These are phyloP conservation scores for Busseola fusca DNA, from an alignment of 2,888 invertebrate genomes.

Conservation along the genomic window DNA sequence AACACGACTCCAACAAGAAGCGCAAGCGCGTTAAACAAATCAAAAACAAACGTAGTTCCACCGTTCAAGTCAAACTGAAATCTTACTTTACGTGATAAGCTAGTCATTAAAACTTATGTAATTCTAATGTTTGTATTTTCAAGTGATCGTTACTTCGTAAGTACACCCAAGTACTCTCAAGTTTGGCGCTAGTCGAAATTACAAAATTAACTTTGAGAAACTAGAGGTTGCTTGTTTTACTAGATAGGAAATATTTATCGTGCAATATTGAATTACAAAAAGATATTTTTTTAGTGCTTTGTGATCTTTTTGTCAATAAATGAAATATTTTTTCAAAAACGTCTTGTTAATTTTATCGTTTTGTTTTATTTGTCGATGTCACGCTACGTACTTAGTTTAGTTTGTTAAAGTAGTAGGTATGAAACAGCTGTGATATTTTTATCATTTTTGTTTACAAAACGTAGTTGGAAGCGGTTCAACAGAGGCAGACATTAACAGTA, in stretches of 20 bases:
- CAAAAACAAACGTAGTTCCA: constrained; percentile 18
- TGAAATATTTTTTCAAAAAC: constrained; percentile 6
- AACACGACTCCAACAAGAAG: constrained; percentile 65
- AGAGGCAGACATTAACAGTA: constrained; percentile 65
- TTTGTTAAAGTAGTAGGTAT: constrained; percentile 3
- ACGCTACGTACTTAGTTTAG: constrained; percentile 4
- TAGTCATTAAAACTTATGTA: constrained; percentile 21
- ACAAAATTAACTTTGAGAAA: constrained; percentile 5
- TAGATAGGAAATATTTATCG: constrained; percentile 1
- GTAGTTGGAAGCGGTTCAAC: constrained; percentile 18
- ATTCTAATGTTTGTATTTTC: constrained; percentile 7
- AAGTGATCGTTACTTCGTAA: constrained; percentile 3
- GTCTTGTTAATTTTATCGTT: background rate
- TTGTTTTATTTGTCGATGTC: constrained; percentile 26
- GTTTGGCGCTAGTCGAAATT: constrained; percentile 9
- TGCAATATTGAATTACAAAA: constrained; percentile 10
- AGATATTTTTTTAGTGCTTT: background rate
- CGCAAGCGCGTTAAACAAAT: constrained; percentile 44
- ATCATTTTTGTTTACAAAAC: constrained; percentile 4
- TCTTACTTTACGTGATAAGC: constrained; percentile 4
- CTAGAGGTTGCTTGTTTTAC: background rate
- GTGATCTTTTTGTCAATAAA: constrained; percentile 29
- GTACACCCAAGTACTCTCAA: constrained; percentile 1
- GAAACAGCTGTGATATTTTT: background rate
- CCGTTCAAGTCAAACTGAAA: constrained; percentile 26